These are phyloP conservation scores for Encarsia formosa DNA, from an alignment of 2,888 invertebrate species.

Conservation along the genomic window DNA sequence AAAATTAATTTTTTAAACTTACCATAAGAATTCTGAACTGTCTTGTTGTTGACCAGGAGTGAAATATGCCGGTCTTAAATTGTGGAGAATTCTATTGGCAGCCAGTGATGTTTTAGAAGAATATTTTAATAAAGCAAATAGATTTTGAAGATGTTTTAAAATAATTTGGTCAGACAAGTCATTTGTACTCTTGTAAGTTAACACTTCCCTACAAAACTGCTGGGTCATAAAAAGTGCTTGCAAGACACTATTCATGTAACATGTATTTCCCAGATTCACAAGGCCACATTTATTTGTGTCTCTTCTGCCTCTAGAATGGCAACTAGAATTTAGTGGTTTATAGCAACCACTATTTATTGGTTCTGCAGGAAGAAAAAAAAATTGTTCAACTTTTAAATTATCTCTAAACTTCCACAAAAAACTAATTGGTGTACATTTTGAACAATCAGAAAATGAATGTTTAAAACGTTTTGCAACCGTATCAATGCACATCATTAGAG, in stretches of 20 bases:
- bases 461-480: neutral
- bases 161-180: conserved; percentile 34
- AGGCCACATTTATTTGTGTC: conserved; percentile 65
- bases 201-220: conserved; percentile 68
- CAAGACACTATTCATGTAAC: conserved; percentile 84
- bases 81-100: conserved; percentile 67
- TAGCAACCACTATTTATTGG: conserved; percentile 1
- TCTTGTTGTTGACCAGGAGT: conserved; percentile 77
- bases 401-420: neutral
- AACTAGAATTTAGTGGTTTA: conserved; percentile 19
- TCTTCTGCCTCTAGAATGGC: conserved; percentile 9
- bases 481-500: neutral
- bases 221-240: conserved; percentile 80
- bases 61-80: conserved; percentile 75
- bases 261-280: conserved; percentile 80
- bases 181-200: conserved; percentile 43
- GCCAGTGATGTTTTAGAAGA: conserved; percentile 65
- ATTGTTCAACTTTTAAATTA: too few relatives aligned
- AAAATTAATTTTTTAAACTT: conserved; percentile 28
- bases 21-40: conserved; percentile 81
- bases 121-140: conserved; percentile 71
- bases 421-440: neutral
- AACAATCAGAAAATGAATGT: conserved; percentile 1
- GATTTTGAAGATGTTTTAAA: conserved; percentile 64
- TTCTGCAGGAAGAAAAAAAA: too few relatives aligned